Evolutionary conservation across 2,888 invertebrate species (phyloP).

Genomic region (Neoaliturus tenellus): DNA sequence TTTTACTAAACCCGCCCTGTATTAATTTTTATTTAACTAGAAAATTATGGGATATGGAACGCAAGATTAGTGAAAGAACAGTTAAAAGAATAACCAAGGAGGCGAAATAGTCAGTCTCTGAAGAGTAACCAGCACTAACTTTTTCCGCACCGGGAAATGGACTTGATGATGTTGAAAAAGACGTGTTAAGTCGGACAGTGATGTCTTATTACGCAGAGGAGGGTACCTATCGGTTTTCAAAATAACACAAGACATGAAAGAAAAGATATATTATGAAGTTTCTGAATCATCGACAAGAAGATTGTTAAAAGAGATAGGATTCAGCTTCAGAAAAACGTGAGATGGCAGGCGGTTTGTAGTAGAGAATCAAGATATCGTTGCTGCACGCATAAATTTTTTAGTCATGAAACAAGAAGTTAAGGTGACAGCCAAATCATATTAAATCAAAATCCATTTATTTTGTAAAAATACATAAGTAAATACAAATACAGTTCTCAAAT

Average conservation of each 20-base stretch:
- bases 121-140: no score
- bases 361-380: background rate
- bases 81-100: no score
- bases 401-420: background rate
- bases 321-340: background rate
- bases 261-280: background rate
- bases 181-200: constrained; percentile 39
- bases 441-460: no score
- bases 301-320: background rate
- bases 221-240: constrained; percentile 31
- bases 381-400: background rate
- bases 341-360: background rate
- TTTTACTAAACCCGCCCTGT: no score
- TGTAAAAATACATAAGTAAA: no score
- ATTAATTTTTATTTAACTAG: no score
- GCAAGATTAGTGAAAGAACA: no score
- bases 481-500: no score
- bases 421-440: background rate
- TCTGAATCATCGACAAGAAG: constrained; percentile 11
- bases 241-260: background rate
- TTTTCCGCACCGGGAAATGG: background rate
- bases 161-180: constrained; percentile 38
- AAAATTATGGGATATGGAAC: no score
- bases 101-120: no score
- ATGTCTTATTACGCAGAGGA: constrained; percentile 42